Evolutionary conservation across 1,140 invertebrate species (phyloP), one percentile per base, ranked within the genome.

Genomic region (Ips nitidus): DNA sequence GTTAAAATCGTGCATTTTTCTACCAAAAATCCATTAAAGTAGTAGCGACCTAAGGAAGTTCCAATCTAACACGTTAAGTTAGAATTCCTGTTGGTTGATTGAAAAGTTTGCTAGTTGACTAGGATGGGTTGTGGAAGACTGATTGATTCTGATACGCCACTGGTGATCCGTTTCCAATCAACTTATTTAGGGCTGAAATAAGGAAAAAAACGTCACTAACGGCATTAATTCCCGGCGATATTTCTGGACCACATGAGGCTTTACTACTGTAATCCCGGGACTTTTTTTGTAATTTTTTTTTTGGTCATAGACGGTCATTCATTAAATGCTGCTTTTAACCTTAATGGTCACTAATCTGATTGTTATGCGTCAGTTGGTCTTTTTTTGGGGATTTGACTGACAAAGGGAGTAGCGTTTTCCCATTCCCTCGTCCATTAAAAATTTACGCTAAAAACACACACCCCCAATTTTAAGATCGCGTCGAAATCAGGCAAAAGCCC

Each of bases 291-390:
- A 42, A 47, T 22, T 53, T 65, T 65, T 65, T 65, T 65, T 43
- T 65, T 3, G 2, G 3, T 1, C 37, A 4, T 43, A 56, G 41
- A 55, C 41, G 63, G 63, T 65, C 63, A 65, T 65, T 65, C 63
- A 65, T 55, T 56, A 63, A 43, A 61, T 47, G 8, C 41, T 38
- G 40, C 58, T 37, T 45, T 22, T 40, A 47, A 63, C 39, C 63
- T 65, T 52, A 65, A 65, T 45, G 63, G 63, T 65, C 63, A 56
- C 63, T 65, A 65, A 65, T 65, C 52, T 56, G 39, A 65, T 65
- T 65, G 52, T 65, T 65, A 65, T 65, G 41, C 63, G 63, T 65
- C 63, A 65, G 63, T 56, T 65, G 63, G 52, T 45, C 63, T 56
- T 65, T 65, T 65, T 65, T 56, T 56, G 45, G 6, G 45, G 6